phyloP scores from a whole-genome alignment of 2,888 invertebrate species.

The Vesta saturnalis region DNA sequence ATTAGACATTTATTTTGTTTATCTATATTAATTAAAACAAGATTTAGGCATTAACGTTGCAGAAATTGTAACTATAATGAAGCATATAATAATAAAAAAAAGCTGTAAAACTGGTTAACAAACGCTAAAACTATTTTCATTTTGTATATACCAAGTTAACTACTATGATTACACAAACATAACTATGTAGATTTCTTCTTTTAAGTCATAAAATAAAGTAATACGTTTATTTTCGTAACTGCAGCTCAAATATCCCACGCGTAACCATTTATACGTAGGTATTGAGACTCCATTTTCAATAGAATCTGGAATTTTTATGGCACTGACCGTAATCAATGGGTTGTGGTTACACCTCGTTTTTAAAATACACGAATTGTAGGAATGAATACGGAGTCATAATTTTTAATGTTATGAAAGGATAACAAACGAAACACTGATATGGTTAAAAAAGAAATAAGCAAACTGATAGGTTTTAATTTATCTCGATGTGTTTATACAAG shows the following conservation, averaged over 20 bases:
- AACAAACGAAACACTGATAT: background rate
- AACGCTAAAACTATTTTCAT: background rate
- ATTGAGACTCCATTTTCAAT: background rate
- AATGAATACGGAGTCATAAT: too few relatives aligned
- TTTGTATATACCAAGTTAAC: background rate
- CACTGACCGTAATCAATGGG: too few relatives aligned
- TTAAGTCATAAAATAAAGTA: slow-evolving; percentile 1
- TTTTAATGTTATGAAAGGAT: background rate
- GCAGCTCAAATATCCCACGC: background rate
- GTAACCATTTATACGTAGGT: slow-evolving; percentile 1
- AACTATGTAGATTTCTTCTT: slow-evolving; percentile 1
- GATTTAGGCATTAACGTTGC: background rate
- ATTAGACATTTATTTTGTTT: background rate
- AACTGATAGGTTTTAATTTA: slow-evolving; percentile 17
- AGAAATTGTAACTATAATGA: background rate
- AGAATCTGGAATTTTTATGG: background rate
- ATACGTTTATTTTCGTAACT: background rate
- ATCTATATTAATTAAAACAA: background rate
- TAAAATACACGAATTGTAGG: too few relatives aligned
- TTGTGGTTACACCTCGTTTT: too few relatives aligned
- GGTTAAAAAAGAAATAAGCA: background rate
- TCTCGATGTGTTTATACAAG: slow-evolving; percentile 20
- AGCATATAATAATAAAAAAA: background rate
- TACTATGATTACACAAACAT: slow-evolving; percentile 4
- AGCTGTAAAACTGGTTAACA: background rate